phyloP scores from a whole-genome alignment of 2,113 vertebrate genomes.

The Hyperopisus bebe region DNA sequence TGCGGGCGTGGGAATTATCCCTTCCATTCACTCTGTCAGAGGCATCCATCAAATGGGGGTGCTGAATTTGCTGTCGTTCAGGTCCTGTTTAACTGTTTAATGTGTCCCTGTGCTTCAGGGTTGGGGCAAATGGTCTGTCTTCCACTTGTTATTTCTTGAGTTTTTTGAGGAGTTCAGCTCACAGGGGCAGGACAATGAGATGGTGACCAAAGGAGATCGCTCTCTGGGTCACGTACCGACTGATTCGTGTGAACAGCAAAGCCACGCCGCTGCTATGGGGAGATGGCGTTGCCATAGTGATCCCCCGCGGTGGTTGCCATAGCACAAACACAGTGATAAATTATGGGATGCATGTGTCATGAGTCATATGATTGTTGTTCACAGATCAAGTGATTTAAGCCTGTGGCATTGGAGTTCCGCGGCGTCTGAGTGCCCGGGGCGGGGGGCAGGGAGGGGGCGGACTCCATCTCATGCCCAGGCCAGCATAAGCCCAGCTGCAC shows the following conservation, averaged over 20 bases:
- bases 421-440: constrained; percentile 39
- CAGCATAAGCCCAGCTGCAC: constrained; percentile 19
- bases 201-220: constrained; percentile 22
- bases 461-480: constrained; percentile 25
- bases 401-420: constrained; percentile 25
- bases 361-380: constrained; percentile 57
- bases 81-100: not conserved
- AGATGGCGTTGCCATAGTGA: constrained; percentile 69
- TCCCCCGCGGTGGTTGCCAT: constrained; percentile 51
- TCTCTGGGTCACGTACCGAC: constrained; percentile 48
- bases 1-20: not conserved
- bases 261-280: constrained; percentile 64
- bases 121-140: not conserved
- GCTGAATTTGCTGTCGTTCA: not conserved
- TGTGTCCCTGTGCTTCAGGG: not conserved
- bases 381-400: constrained; percentile 58
- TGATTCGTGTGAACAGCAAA: constrained; percentile 45
- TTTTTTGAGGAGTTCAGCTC: not conserved
- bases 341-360: constrained; percentile 67
- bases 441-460: not conserved
- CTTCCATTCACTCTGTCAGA: not conserved
- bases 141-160: not conserved
- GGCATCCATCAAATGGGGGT: not conserved
- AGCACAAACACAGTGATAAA: constrained; percentile 57
- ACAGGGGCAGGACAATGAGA: not conserved